These are phyloP conservation scores for Coremacera marginata DNA, from an alignment of 2,888 invertebrate genomes.

Conservation along the genomic window DNA sequence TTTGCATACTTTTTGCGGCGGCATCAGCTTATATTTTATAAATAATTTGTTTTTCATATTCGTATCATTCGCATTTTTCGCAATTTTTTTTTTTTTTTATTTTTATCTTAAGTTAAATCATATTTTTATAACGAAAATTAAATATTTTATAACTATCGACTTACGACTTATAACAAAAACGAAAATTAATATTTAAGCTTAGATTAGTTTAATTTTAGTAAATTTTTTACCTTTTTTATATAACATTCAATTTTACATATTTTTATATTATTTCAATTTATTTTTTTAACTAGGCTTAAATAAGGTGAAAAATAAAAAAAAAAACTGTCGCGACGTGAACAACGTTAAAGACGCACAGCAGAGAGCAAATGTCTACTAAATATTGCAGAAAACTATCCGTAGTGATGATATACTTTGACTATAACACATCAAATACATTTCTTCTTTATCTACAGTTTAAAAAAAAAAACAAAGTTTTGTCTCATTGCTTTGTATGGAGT, in stretches of 20 bases:
- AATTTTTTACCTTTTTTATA: neutral
- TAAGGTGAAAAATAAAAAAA: neutral
- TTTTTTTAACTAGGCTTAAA: neutral
- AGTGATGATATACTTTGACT: no score
- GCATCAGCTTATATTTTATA: neutral
- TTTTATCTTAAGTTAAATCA: conserved; percentile 43
- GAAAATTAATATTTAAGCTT: neutral
- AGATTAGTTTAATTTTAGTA: neutral
- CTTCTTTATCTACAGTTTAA: no score
- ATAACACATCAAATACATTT: no score
- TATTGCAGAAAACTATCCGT: no score
- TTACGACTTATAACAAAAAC: conserved; percentile 46
- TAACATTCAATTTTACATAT: neutral
- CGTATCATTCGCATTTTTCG: neutral
- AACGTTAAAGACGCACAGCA: no score
- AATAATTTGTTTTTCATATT: conserved; percentile 29
- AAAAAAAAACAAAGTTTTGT: no score
- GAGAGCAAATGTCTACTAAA: no score
- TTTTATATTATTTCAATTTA: neutral
- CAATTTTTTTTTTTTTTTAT: neutral
- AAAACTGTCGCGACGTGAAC: neutral
- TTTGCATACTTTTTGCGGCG: conserved; percentile 18
- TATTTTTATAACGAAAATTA: conserved; percentile 8
- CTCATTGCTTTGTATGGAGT: no score
- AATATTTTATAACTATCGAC: conserved; percentile 39